Evolutionary conservation across 2,113 vertebrate species (phyloP).

Genomic region (Misgurnus anguillicaudatus): DNA sequence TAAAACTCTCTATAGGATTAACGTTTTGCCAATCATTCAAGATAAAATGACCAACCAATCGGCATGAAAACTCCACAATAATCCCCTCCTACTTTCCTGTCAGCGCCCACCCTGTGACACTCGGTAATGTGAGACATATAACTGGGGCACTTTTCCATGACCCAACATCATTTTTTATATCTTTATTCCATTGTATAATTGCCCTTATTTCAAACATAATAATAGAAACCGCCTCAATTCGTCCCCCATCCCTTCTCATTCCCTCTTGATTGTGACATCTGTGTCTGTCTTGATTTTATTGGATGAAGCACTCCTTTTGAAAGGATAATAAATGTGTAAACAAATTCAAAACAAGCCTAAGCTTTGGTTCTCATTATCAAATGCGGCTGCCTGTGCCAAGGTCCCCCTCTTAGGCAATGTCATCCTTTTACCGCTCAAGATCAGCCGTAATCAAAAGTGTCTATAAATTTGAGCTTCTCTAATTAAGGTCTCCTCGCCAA

Average conservation of each 20-base stretch:
- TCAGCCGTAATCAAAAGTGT: conserved; percentile 68
- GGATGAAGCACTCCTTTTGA: conserved; percentile 58
- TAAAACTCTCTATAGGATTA: conserved; percentile 14
- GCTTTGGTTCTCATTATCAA: conserved; percentile 70
- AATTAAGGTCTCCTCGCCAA: conserved; percentile 64
- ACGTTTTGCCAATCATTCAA: conserved; percentile 22
- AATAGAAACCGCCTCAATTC: conserved; percentile 53
- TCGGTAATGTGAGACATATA: conserved; percentile 38
- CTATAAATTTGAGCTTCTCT: conserved; percentile 63
- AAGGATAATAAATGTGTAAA: conserved; percentile 73
- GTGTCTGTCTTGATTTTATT: conserved; percentile 64
- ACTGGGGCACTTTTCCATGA: conserved; percentile 60
- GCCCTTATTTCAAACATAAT: conserved; percentile 64
- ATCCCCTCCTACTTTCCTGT: conserved; percentile 37
- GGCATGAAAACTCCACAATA: conserved; percentile 32
- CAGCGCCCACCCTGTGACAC: conserved; percentile 31
- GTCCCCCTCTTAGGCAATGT: conserved; percentile 57
- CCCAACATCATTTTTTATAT: conserved; percentile 55
- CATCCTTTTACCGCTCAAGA: conserved; percentile 62
- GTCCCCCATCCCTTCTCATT: conserved; percentile 45
- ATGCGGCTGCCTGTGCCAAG: conserved; percentile 59
- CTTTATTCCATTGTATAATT: conserved; percentile 57
- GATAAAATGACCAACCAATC: conserved; percentile 32
- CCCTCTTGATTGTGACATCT: conserved; percentile 64
- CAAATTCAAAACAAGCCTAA: conserved; percentile 63